These are phyloP conservation scores for Carlito syrichta DNA, from an alignment of 2,113 vertebrate species.

Conservation along the genomic window DNA sequence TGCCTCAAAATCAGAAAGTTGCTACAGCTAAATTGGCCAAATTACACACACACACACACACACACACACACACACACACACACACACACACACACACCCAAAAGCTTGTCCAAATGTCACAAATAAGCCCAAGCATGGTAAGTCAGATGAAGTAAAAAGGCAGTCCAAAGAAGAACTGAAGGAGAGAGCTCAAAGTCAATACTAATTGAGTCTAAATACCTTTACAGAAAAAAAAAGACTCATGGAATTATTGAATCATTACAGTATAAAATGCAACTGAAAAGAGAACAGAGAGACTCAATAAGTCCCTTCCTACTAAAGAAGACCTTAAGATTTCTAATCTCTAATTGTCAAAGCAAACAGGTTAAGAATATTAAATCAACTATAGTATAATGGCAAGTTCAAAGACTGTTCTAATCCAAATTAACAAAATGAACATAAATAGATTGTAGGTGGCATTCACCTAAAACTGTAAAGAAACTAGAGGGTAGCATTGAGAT, in stretches of 20 bases:
- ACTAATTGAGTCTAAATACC: not conserved
- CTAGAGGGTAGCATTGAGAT: conserved; percentile 10
- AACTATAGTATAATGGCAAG: not conserved
- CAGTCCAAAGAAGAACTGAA: not conserved
- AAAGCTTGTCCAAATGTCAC: not conserved
- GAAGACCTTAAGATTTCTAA: not conserved
- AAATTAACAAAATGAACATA: conserved; percentile 20
- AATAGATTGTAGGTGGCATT: not conserved
- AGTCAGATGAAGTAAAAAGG: not conserved
- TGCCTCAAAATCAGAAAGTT: not conserved
- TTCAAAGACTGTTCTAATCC: conserved; percentile 14
- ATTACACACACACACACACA: too few relatives aligned
- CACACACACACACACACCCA: too few relatives aligned
- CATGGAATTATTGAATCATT: not conserved
- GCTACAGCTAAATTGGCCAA: not conserved
- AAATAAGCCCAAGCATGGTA: not conserved
- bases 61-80: too few relatives aligned
- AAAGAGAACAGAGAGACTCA: not conserved
- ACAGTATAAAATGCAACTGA: not conserved
- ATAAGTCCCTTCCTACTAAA: not conserved
- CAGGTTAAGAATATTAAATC: not conserved
- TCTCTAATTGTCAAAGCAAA: not conserved
- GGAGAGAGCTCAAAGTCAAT: not conserved
- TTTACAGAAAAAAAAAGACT: not conserved
- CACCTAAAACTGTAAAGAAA: not conserved